A percentile compares a stretch with the other conserved stretches of the same genome.
Conservation (phyloP, 2,113 vertebrate species). For the Apaloderma vittatum region DNA sequence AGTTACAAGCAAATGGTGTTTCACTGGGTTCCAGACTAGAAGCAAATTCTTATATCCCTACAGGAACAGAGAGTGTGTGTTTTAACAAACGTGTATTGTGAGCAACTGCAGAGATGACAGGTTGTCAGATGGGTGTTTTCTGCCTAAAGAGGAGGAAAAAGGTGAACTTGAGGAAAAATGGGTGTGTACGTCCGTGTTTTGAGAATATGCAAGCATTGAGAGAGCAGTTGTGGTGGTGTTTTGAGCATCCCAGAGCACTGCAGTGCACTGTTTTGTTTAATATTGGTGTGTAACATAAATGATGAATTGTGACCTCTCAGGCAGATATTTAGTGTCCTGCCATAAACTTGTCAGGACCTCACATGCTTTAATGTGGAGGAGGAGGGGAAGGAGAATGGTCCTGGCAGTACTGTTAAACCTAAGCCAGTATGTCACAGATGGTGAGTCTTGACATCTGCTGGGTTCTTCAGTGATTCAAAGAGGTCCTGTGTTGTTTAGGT, state of each 20-base stretch:
- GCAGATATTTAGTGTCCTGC: background rate
- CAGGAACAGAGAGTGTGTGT: background rate
- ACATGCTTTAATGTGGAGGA: background rate
- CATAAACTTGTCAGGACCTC: background rate
- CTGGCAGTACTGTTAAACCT: background rate
- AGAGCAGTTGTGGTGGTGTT: accelerated
- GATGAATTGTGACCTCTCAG: background rate
- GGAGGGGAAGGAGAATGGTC: background rate
- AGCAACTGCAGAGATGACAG: background rate
- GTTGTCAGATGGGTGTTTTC: background rate
- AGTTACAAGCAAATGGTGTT: background rate
- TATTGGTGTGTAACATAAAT: background rate
- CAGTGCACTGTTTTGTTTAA: background rate
- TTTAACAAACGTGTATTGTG: background rate
- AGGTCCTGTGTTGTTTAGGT: background rate
- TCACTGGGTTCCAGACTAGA: background rate
- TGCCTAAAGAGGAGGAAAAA: background rate
- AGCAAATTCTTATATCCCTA: background rate
- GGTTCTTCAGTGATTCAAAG: background rate
- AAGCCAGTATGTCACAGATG: background rate
- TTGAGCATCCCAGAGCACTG: background rate
- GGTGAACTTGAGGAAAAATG: background rate
- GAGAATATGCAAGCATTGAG: background rate
- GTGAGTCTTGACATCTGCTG: background rate
- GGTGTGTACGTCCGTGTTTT: background rate